Conservation (phyloP, 2,888 invertebrate genomes). For the Chorisops tibialis region DNA sequence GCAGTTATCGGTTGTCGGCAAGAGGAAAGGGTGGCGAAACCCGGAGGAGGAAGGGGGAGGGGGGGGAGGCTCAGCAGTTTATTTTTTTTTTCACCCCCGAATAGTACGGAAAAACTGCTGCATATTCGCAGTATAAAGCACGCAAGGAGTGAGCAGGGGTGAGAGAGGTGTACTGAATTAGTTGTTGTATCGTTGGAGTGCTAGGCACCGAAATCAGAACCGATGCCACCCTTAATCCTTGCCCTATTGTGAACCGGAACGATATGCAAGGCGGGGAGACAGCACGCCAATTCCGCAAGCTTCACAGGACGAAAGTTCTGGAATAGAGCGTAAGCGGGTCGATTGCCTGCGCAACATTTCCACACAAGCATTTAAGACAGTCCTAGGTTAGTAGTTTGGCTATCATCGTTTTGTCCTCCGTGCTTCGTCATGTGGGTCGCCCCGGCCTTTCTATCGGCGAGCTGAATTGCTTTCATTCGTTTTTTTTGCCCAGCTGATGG, state of each 20-base stretch:
- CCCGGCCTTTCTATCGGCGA: neutral
- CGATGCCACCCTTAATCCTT: conserved; percentile 1
- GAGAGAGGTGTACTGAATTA: too few species aligned
- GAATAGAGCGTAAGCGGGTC: conserved; percentile 18
- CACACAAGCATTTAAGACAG: neutral
- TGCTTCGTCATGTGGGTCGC: neutral
- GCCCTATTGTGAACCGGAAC: neutral
- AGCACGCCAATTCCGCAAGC: conserved; percentile 8
- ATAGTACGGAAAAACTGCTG: conserved; percentile 6
- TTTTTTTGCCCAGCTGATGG: conserved; percentile 16
- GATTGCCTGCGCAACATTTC: conserved; percentile 29
- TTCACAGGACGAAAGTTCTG: conserved; percentile 12
- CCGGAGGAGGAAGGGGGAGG: too few species aligned
- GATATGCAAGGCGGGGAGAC: conserved; percentile 1
- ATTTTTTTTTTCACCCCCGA: too few species aligned
- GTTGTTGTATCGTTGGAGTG: neutral
- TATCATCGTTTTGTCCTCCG: neutral
- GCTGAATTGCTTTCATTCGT: too few species aligned
- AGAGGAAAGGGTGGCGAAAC: neutral
- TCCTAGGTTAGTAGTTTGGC: neutral
- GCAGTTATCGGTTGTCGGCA: conserved; percentile 4
- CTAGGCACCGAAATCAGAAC: conserved; percentile 8
- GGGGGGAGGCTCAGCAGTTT: neutral
- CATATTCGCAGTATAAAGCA: conserved; percentile 11
- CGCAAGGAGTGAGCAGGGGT: neutral